Conservation (phyloP, 2,113 vertebrate species). For the Tachysurus fulvidraco region DNA sequence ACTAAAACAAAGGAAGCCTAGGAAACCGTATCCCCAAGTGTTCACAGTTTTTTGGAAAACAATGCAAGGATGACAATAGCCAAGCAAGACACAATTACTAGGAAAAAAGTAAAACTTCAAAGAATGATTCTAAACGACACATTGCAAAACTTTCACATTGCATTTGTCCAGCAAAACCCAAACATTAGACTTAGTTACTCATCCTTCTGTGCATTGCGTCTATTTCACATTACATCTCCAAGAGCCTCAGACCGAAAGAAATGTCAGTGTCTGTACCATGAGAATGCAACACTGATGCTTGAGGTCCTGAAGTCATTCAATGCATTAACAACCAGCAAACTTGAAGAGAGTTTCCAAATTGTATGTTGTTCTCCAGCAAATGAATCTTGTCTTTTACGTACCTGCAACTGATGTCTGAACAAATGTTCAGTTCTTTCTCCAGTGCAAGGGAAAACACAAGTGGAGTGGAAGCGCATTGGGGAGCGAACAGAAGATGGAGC, state of each 20-base stretch:
- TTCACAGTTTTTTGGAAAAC: too few relatives aligned
- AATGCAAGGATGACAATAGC: too few relatives aligned
- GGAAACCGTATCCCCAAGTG: too few relatives aligned
- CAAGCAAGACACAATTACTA: too few relatives aligned
- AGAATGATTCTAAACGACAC: too few relatives aligned
- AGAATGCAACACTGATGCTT: constrained; percentile 41
- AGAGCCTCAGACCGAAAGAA: constrained; percentile 32
- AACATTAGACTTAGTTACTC: too few relatives aligned
- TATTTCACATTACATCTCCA: constrained; percentile 37
- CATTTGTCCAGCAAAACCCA: too few relatives aligned
- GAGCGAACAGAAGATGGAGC: neutral
- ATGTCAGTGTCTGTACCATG: constrained; percentile 36
- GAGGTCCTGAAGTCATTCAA: constrained; percentile 33
- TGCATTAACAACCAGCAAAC: constrained; percentile 27
- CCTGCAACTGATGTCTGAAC: constrained; percentile 13
- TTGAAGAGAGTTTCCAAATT: constrained; percentile 41
- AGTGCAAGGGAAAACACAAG: neutral
- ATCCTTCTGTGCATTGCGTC: too few relatives aligned
- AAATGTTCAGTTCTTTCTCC: neutral
- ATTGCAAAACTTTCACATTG: too few relatives aligned
- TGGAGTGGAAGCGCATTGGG: neutral
- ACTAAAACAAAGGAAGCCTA: too few relatives aligned
- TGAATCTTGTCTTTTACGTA: constrained; percentile 35
- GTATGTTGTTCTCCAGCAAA: constrained; percentile 38
- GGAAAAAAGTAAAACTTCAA: too few relatives aligned